Conservation (phyloP, 2,113 vertebrate species). For the Petrocephalus zakoni region DNA sequence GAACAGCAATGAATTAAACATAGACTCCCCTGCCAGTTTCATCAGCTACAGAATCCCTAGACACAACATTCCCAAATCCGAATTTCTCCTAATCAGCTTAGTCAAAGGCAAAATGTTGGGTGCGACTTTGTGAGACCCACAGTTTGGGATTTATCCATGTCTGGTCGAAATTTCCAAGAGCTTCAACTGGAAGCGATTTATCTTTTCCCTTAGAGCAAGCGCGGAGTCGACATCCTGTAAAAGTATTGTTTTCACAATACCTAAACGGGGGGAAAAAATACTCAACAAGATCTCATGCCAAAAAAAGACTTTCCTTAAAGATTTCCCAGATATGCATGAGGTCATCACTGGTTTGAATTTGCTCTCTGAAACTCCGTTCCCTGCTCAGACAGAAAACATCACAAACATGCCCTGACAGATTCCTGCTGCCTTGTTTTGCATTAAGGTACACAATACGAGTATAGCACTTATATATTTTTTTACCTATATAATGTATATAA, state of each 20-base stretch:
- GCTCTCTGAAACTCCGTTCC: slow-evolving; percentile 66
- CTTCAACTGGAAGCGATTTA: slow-evolving; percentile 44
- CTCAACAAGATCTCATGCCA: slow-evolving; percentile 36
- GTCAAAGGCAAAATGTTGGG: slow-evolving; percentile 63
- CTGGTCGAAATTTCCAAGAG: slow-evolving; percentile 62
- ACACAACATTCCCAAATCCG: slow-evolving; percentile 59
- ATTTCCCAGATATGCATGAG: slow-evolving; percentile 47
- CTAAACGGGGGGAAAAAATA: slow-evolving; percentile 38
- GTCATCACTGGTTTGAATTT: slow-evolving; percentile 64
- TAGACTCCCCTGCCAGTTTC: slow-evolving; percentile 55
- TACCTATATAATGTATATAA: not conserved
- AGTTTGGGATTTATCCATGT: slow-evolving; percentile 61
- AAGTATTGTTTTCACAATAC: slow-evolving; percentile 25
- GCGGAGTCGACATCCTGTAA: slow-evolving; percentile 58
- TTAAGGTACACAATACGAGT: slow-evolving; percentile 60
- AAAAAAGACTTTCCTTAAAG: slow-evolving; percentile 28
- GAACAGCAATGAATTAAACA: slow-evolving; percentile 52
- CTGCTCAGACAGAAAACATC: slow-evolving; percentile 66
- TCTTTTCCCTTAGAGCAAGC: slow-evolving; percentile 32
- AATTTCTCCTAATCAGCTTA: slow-evolving; percentile 73
- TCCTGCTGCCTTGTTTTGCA: slow-evolving; percentile 54
- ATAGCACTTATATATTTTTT: slow-evolving; percentile 24
- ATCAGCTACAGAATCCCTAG: slow-evolving; percentile 60
- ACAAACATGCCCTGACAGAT: slow-evolving; percentile 71
- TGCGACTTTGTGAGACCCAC: slow-evolving; percentile 61